These are phyloP conservation scores for Hydropsyche tenuis DNA, from an alignment of 1,140 invertebrate genomes.

Conservation along the genomic window DNA sequence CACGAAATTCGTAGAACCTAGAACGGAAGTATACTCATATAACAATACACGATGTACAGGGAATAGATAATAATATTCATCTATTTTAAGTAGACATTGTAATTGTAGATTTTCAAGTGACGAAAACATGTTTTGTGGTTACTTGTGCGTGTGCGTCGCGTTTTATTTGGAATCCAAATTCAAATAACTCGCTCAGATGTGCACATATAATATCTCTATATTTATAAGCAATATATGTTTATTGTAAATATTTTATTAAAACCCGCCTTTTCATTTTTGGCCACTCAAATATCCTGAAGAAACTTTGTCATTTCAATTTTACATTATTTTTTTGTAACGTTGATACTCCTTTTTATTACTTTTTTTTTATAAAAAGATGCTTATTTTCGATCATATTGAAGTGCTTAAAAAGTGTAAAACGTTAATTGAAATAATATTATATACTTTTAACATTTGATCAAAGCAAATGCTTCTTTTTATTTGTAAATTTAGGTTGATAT, in stretches of 20 bases:
- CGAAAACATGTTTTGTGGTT: neutral
- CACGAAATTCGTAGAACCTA: neutral
- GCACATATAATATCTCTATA: neutral
- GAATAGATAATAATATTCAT: slow-evolving; percentile 32
- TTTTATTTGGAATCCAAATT: neutral
- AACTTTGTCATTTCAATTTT: too few relatives aligned
- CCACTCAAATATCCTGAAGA: neutral
- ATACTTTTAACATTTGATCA: too few relatives aligned
- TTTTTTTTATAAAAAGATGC: too few relatives aligned
- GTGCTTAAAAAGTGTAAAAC: too few relatives aligned
- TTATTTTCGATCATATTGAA: too few relatives aligned
- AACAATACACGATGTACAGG: slow-evolving; percentile 40
- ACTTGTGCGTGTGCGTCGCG: neutral
- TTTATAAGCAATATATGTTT: slow-evolving; percentile 23
- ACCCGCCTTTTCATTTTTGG: neutral
- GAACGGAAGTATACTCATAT: slow-evolving; percentile 30
- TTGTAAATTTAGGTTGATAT: too few relatives aligned
- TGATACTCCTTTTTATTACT: too few relatives aligned
- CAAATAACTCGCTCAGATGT: neutral
- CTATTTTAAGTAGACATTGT: slow-evolving; percentile 29
- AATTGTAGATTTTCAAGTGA: slow-evolving; percentile 13
- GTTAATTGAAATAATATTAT: too few relatives aligned
- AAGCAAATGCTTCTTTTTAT: too few relatives aligned
- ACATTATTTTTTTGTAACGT: too few relatives aligned
- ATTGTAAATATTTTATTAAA: slow-evolving; percentile 15